Evolutionary conservation across 1,140 invertebrate species (phyloP).

Genomic region (Papilio polytes): DNA sequence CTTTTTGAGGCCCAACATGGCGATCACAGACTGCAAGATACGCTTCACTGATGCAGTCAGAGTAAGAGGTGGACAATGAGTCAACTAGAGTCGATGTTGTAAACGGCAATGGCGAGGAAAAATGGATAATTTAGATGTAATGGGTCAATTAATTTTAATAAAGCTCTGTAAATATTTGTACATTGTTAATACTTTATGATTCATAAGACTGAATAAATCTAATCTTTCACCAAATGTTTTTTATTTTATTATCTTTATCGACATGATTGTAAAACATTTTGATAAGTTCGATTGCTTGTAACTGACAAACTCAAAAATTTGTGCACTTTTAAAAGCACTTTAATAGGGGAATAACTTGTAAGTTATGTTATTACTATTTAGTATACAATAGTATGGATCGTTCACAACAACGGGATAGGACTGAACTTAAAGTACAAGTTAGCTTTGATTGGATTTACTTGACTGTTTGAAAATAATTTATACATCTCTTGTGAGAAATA

Average conservation of each 20-base stretch:
- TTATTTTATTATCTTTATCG: constrained; percentile 44
- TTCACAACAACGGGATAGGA: no score
- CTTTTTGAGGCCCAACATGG: constrained; percentile 89
- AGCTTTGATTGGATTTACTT: constrained; percentile 5
- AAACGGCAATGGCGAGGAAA: constrained; percentile 43
- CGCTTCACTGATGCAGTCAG: constrained; percentile 85
- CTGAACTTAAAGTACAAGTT: no score
- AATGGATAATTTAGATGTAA: constrained; percentile 54
- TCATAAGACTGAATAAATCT: constrained; percentile 63
- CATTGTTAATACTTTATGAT: constrained; percentile 59
- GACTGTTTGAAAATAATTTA: not conserved
- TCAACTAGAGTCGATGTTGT: constrained; percentile 23
- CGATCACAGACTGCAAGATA: constrained; percentile 85
- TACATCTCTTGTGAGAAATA: not conserved
- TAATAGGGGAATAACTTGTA: no score
- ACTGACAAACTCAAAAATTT: no score
- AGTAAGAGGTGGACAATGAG: constrained; percentile 54
- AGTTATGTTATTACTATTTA: no score
- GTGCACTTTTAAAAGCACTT: no score
- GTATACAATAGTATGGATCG: no score
- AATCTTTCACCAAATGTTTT: constrained; percentile 55
- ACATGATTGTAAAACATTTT: no score
- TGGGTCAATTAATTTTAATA: constrained; percentile 56
- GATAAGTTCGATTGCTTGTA: no score
- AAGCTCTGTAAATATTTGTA: constrained; percentile 56